Evolutionary conservation across 2,888 invertebrate species (phyloP).

Genomic region (Stenotaenia linearis): DNA sequence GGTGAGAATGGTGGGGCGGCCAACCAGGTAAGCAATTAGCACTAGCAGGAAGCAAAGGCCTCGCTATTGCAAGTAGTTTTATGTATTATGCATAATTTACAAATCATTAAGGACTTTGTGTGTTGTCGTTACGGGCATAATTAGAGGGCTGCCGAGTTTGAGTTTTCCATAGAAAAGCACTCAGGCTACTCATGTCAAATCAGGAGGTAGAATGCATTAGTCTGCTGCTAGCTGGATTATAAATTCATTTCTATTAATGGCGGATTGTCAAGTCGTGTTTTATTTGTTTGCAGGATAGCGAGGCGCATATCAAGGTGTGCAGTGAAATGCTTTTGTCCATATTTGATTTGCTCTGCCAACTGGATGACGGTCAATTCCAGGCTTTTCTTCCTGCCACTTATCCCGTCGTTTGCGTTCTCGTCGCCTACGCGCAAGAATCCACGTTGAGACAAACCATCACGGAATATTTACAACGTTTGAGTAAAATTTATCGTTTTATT

Average conservation of each 20-base stretch:
- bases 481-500: slow-evolving; percentile 50
- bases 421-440: slow-evolving; percentile 55
- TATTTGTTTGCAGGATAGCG: slow-evolving; percentile 61
- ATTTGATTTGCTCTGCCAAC: slow-evolving; percentile 64
- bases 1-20: slow-evolving; percentile 17
- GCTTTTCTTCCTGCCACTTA: slow-evolving; percentile 57
- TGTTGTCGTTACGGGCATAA: slow-evolving; percentile 17
- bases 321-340: slow-evolving; percentile 79
- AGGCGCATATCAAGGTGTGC: slow-evolving; percentile 75
- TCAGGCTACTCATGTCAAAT: slow-evolving; percentile 5
- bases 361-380: slow-evolving; percentile 52
- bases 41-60: not conserved
- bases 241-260: not conserved
- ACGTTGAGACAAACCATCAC: slow-evolving; percentile 55
- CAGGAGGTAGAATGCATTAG: not conserved
- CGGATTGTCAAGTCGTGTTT: not conserved
- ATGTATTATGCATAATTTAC: slow-evolving; percentile 32
- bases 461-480: slow-evolving; percentile 54
- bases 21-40: slow-evolving; percentile 10
- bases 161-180: slow-evolving; percentile 1
- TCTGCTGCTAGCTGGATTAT: not conserved
- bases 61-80: slow-evolving; percentile 17
- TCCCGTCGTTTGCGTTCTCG: slow-evolving; percentile 54
- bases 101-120: slow-evolving; percentile 29
- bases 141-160: slow-evolving; percentile 24